Base-by-base conservation (phyloP, 2,888 invertebrate genomes). In the Eupeodes latifasciatus region DNA sequence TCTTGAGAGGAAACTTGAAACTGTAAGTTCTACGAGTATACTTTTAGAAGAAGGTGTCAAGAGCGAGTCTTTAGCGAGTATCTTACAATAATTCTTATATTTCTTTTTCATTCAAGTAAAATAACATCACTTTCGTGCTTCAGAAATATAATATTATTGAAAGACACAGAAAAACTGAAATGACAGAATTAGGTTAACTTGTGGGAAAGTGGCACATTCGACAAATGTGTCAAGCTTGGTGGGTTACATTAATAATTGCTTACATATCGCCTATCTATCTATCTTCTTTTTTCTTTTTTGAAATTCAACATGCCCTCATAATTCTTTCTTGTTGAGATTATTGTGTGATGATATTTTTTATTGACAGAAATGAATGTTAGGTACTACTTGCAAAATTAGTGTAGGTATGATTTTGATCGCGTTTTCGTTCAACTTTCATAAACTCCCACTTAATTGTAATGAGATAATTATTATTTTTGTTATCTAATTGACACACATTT, bases 221-320 rank as follows among this genome's bases (percentile, higher is more conserved):
- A 44, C 59, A 34, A 76, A 71, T 81, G 59, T 74, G 71, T 84
- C 74, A 80, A 84, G 80, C 87, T 51, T 80, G 76, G 67, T 67
- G 80, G 74, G 55, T 19, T 72, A 62, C 59, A 62, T 77, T 83
- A 87, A 87, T 87, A 47, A 59, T 36, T 14, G 16, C 40, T 40
- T 40, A 40, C 40, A 40, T 40, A 40, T 40, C 40, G 40, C 40
- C 47, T 62, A 62, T 72, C 59, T 49, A 66, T 66, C 12, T 64
- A 5, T 1, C 5, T 40, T 36, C 12, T 64, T 40, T 1, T 40
- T 40, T 36, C 2, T 40, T 9, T 40, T 9, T 40, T 5, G 6
- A 5, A 12, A 12, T 11, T 12, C 7, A 12, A 47, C 77, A 80
- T 83, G 80, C 84, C 76, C 80, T 81, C 76, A 80, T 84, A 87